phyloP scores from a whole-genome alignment of 2,888 invertebrate genomes.

The Koerneria pararmatus region DNA sequence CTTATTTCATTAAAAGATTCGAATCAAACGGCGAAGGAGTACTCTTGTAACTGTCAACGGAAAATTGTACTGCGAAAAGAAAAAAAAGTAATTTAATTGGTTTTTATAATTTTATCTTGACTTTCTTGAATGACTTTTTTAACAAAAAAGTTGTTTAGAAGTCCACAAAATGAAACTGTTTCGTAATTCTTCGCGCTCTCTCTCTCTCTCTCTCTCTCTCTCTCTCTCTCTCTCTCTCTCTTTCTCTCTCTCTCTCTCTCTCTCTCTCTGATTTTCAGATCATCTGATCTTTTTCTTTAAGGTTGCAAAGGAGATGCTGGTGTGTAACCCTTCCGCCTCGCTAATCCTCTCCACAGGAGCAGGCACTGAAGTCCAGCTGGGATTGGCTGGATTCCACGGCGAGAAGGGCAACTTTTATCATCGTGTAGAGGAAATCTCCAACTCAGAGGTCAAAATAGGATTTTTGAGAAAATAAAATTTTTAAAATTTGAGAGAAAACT shows the following conservation, averaged over 20 bases:
- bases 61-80: too few relatives aligned
- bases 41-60: too few relatives aligned
- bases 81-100: too few relatives aligned
- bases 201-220: background rate
- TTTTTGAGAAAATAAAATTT: background rate
- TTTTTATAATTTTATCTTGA: too few relatives aligned
- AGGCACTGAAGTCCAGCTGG: constrained; percentile 49
- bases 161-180: too few relatives aligned
- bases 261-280: too few relatives aligned
- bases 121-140: too few relatives aligned
- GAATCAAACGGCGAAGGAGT: too few relatives aligned
- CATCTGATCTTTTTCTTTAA: background rate
- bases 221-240: background rate
- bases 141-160: too few relatives aligned
- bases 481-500: too few relatives aligned
- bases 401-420: constrained; percentile 41
- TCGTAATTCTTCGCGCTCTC: background rate
- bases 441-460: constrained; percentile 33
- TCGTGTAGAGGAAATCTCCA: constrained; percentile 41
- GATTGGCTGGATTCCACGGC: constrained; percentile 47
- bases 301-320: constrained; percentile 49
- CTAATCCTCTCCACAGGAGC: constrained; percentile 48
- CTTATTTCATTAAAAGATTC: too few relatives aligned
- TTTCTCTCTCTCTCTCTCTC: background rate
- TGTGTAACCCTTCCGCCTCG: constrained; percentile 47